phyloP scores from a whole-genome alignment of 2,888 invertebrate genomes.

The Heliconius ethilla region DNA sequence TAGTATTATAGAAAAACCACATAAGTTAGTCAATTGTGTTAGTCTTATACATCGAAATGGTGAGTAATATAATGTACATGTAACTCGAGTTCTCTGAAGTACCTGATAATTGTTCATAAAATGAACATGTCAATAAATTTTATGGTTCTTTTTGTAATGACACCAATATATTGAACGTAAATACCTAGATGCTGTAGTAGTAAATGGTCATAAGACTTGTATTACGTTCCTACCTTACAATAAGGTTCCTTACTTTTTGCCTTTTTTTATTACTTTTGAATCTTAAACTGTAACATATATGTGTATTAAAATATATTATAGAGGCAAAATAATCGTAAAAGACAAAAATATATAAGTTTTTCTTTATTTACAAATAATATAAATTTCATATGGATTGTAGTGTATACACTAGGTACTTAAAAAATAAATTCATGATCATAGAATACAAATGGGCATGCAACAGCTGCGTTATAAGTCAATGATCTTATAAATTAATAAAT shows the following conservation, averaged over 20 bases:
- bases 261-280: neutral
- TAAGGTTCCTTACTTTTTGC: neutral
- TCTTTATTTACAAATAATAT: too few relatives aligned
- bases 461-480: neutral
- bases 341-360: too few relatives aligned
- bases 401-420: too few relatives aligned
- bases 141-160: neutral
- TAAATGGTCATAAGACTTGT: neutral
- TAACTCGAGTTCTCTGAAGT: neutral
- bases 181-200: neutral
- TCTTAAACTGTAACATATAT: neutral
- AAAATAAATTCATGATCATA: neutral
- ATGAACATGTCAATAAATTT: conserved; percentile 14
- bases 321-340: too few relatives aligned
- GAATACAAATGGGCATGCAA: neutral
- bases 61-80: neutral
- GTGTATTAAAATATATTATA: too few relatives aligned
- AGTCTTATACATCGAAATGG: neutral
- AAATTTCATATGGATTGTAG: too few relatives aligned
- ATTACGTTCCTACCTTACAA: neutral
- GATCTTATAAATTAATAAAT: neutral
- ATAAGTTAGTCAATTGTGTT: neutral
- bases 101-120: conserved; percentile 8
- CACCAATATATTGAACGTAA: neutral
- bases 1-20: neutral